Conservation (phyloP, 2,888 invertebrate genomes). For the Drosophila nr. perissopoda region DNA sequence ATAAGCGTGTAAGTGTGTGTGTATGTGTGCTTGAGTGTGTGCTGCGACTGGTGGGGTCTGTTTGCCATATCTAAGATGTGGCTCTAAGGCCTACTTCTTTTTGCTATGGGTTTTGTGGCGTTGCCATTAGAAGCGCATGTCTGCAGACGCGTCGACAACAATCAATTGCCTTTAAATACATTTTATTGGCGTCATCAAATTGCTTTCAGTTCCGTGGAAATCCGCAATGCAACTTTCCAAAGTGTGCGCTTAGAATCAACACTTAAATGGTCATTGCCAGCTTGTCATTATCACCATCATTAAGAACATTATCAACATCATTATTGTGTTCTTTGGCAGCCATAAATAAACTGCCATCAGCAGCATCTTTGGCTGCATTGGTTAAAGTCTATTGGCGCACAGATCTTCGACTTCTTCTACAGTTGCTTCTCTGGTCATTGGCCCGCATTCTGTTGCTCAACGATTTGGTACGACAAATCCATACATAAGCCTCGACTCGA, state of each 20-base stretch:
- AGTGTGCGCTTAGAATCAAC: slow-evolving; percentile 62
- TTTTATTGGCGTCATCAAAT: slow-evolving; percentile 81
- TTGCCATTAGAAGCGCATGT: slow-evolving; percentile 74
- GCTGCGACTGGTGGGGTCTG: slow-evolving; percentile 59
- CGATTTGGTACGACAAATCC: slow-evolving; percentile 64
- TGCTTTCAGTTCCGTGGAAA: slow-evolving; percentile 75
- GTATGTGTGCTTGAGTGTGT: slow-evolving; percentile 35
- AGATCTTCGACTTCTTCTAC: slow-evolving; percentile 2
- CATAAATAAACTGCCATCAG: slow-evolving; percentile 68
- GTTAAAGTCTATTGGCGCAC: slow-evolving; percentile 11
- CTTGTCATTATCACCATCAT: slow-evolving; percentile 32
- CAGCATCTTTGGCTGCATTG: slow-evolving; percentile 21
- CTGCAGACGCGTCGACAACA: slow-evolving; percentile 68
- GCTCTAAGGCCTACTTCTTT: slow-evolving; percentile 33
- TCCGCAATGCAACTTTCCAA: slow-evolving; percentile 75
- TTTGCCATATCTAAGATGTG: slow-evolving; percentile 32
- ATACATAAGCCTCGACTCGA: slow-evolving; percentile 22
- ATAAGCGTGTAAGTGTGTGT: slow-evolving; percentile 22
- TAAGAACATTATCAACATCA: slow-evolving; percentile 32
- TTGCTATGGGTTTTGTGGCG: slow-evolving; percentile 23
- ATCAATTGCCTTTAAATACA: slow-evolving; percentile 78
- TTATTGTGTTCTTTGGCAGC: slow-evolving; percentile 49
- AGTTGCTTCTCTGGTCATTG: slow-evolving; percentile 52
- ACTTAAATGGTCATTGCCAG: slow-evolving; percentile 68
- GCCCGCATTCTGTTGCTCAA: slow-evolving; percentile 69